These are phyloP conservation scores for Monopterus albus DNA, from an alignment of 2,113 vertebrate species.

Conservation along the genomic window DNA sequence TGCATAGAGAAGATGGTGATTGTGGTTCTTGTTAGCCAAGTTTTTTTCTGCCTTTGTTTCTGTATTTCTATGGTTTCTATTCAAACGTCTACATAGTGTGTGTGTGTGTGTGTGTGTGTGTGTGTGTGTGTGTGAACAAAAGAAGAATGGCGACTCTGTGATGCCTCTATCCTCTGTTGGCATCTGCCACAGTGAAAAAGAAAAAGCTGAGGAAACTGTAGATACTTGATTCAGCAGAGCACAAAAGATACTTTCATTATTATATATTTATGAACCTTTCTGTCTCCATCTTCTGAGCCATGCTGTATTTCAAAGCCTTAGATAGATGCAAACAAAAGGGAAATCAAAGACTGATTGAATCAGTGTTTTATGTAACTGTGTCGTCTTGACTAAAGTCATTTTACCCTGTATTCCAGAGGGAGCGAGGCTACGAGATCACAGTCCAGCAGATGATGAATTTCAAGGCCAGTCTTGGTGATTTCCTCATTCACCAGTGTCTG, in stretches of 20 bases:
- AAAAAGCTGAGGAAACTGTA: conserved; percentile 25
- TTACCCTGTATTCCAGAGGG: conserved; percentile 30
- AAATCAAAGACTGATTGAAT: background rate
- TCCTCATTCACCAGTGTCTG: conserved; percentile 56
- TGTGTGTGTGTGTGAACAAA: background rate
- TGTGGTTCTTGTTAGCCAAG: conserved; percentile 62
- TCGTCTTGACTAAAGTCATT: background rate
- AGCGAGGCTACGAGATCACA: conserved; percentile 40
- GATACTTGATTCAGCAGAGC: conserved; percentile 22
- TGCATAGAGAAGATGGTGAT: conserved; percentile 50
- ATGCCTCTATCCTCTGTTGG: conserved; percentile 44
- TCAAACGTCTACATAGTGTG: background rate
- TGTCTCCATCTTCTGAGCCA: conserved; percentile 44
- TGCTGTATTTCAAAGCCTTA: background rate
- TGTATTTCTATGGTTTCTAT: conserved; percentile 44
- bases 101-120: conserved; percentile 2
- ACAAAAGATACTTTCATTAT: conserved; percentile 54
- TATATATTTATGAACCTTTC: conserved; percentile 46
- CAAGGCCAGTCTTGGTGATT: conserved; percentile 56
- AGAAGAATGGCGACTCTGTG: conserved; percentile 48
- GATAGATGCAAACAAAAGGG: conserved; percentile 1
- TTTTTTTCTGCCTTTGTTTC: conserved; percentile 59
- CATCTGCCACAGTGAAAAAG: conserved; percentile 16
- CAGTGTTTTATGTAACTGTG: background rate
- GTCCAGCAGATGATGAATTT: conserved; percentile 41